Conservation (phyloP, 2,888 invertebrate species). For the Anthrax anthrax region DNA sequence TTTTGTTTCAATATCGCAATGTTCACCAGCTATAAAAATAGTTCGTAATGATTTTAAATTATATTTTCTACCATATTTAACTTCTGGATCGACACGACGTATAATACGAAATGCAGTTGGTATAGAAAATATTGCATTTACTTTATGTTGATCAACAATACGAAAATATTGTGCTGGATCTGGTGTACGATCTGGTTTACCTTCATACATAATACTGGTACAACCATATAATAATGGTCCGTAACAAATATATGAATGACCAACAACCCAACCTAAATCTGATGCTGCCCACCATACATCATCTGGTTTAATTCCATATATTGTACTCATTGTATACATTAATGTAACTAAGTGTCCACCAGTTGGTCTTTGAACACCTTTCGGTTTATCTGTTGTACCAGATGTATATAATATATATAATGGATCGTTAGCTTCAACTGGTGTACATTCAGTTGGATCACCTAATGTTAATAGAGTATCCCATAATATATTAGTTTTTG, state of each 20-base stretch:
- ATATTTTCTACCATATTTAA: conserved; percentile 52
- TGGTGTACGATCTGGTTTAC: conserved; percentile 89
- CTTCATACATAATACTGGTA: conserved; percentile 76
- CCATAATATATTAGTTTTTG: conserved; percentile 62
- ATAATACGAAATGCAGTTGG: conserved; percentile 79
- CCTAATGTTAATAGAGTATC: conserved; percentile 48
- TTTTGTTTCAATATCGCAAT: conserved; percentile 83
- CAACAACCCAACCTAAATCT: conserved; percentile 74
- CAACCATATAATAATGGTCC: conserved; percentile 67
- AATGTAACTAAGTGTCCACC: conserved; percentile 77
- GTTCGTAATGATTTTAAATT: conserved; percentile 52
- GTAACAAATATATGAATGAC: conserved; percentile 89
- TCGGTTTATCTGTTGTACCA: conserved; percentile 58
- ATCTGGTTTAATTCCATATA: conserved; percentile 68
- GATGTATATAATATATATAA: conserved; percentile 88
- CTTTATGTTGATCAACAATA: conserved; percentile 74
- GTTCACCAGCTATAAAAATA: conserved; percentile 81
- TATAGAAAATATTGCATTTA: conserved; percentile 74
- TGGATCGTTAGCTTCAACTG: conserved; percentile 79
- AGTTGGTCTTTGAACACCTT: conserved; percentile 77
- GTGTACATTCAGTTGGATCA: conserved; percentile 62
- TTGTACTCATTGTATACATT: conserved; percentile 67
- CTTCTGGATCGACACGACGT: conserved; percentile 63
- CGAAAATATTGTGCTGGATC: conserved; percentile 87
- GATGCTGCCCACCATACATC: conserved; percentile 83